Evolutionary conservation across 2,797 vertebrate species (phyloP).

Genomic region (Sebastes aleutianus): DNA sequence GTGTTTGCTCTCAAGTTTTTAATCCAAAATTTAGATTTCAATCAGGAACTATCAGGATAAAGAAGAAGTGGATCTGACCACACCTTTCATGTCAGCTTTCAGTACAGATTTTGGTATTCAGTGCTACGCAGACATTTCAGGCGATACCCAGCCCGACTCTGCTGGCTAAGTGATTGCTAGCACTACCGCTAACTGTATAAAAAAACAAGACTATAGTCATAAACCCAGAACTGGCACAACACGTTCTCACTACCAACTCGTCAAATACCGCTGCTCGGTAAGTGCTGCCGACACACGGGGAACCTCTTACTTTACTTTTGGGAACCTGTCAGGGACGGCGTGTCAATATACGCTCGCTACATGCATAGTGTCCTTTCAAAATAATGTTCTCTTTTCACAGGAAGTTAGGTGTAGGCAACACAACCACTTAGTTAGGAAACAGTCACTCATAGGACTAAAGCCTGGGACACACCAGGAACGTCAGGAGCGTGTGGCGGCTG

Average conservation of each 20-base stretch:
- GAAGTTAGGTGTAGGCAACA: neutral
- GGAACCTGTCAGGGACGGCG: too few species aligned
- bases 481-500: too few species aligned
- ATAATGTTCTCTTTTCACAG: too few species aligned
- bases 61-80: neutral
- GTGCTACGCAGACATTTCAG: neutral
- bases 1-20: neutral
- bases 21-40: neutral
- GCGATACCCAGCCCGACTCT: neutral
- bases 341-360: too few species aligned
- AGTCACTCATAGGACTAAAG: too few species aligned
- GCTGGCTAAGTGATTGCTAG: neutral
- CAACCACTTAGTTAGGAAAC: neutral
- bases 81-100: neutral
- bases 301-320: too few species aligned
- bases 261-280: too few species aligned
- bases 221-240: neutral
- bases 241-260: too few species aligned
- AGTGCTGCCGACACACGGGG: too few species aligned
- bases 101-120: neutral
- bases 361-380: too few species aligned
- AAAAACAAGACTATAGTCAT: neutral
- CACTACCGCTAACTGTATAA: neutral
- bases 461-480: too few species aligned
- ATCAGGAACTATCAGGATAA: neutral